A percentile compares a stretch with the other conserved stretches of the same genome.
Conservation (phyloP, 2,797 vertebrate species). For the Lutjanus argentimaculatus region DNA sequence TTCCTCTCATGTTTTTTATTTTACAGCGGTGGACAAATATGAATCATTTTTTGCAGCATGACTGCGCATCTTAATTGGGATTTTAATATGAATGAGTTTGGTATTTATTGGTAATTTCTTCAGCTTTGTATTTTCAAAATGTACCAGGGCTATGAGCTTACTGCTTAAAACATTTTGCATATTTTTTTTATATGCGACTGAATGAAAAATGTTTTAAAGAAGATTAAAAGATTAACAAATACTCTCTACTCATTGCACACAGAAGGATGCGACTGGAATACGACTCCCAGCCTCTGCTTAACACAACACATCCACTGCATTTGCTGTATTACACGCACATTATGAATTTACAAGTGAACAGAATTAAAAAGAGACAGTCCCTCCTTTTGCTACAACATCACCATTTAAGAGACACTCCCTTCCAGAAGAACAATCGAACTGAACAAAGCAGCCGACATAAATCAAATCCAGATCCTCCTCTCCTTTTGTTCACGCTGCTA, state of each 20-base stretch:
- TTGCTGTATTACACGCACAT: neutral
- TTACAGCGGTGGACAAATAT: too few relatives aligned
- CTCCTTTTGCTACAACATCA: conserved; percentile 7
- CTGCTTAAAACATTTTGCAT: neutral
- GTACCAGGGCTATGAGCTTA: neutral
- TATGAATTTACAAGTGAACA: conserved; percentile 43
- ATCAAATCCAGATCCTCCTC: conserved; percentile 59
- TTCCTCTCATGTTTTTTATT: too few relatives aligned
- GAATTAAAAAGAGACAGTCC: conserved; percentile 20
- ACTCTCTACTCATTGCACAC: too few relatives aligned
- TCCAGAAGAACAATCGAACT: conserved; percentile 13
- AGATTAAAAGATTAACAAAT: neutral
- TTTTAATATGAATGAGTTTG: too few relatives aligned
- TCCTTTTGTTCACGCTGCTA: conserved; percentile 45
- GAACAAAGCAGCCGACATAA: conserved; percentile 49
- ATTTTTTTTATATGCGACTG: neutral
- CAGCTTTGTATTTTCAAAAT: neutral
- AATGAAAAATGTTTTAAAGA: neutral
- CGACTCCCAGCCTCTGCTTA: neutral
- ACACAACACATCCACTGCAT: neutral
- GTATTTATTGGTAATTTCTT: neutral
- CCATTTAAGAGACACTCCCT: conserved; percentile 41
- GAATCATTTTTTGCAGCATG: too few relatives aligned
- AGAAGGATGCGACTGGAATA: neutral
- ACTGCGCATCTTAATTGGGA: too few relatives aligned